Conservation (phyloP, 2,888 invertebrate species). For the Meta bourneti region DNA sequence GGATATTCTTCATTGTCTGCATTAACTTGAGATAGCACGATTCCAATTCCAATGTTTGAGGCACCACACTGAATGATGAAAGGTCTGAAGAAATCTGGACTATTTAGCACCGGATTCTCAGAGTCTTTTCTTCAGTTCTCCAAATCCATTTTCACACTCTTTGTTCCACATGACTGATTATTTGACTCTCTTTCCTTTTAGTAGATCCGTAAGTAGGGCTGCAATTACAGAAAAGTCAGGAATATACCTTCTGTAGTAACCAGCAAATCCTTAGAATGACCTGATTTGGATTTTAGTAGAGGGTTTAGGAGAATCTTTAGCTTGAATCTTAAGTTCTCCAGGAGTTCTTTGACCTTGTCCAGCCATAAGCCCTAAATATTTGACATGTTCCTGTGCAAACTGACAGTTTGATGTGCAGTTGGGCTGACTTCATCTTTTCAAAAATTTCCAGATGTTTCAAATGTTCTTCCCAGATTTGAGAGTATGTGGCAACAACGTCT, state of each 20-base stretch:
- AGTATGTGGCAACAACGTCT: conserved; percentile 33
- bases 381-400: conserved; percentile 23
- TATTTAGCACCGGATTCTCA: neutral
- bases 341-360: neutral
- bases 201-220: conserved; percentile 22
- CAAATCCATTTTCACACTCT: neutral
- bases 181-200: conserved; percentile 23
- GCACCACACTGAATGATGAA: conserved; percentile 38
- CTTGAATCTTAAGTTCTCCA: too few species aligned
- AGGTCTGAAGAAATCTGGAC: too few species aligned
- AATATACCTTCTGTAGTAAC: conserved; percentile 38
- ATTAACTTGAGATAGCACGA: conserved; percentile 16
- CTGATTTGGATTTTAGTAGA: conserved; percentile 11
- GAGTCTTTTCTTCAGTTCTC: conserved; percentile 1
- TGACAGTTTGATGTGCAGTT: conserved; percentile 33
- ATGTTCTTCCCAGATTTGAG: conserved; percentile 48
- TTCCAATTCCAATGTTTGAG: conserved; percentile 17
- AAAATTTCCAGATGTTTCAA: conserved; percentile 29
- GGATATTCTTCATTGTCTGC: conserved; percentile 37
- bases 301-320: neutral
- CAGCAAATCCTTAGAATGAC: conserved; percentile 27
- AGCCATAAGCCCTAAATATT: conserved; percentile 46
- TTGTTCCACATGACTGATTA: neutral
- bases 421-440: neutral
- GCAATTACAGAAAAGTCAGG: conserved; percentile 33